Base-by-base conservation (phyloP, 2,797 vertebrate species). In the Eurystomus glaucurus region DNA sequence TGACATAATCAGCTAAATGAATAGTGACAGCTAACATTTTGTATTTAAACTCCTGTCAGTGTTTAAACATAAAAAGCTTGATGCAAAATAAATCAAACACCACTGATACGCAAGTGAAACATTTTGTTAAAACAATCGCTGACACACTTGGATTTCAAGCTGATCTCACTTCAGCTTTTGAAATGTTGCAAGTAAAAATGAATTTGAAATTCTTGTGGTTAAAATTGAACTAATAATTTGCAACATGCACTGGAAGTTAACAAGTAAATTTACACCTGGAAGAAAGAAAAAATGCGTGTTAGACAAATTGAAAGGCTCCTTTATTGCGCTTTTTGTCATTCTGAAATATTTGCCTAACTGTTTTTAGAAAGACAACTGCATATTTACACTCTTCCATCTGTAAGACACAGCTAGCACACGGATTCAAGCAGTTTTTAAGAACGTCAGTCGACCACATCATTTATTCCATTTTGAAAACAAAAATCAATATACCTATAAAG, bases 401-500 rank as follows among this genome's bases (percentile, higher is more conserved):
- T 94, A 95, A 96, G 68, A 96, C 91, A 87, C 90, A 93, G 97
- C 96, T 72, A 76, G 95, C 96, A 72, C 94, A 83, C 1, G 6
- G 97, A 97, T 97, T 96, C 97, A 81, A 96, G 97, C 98, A 98
- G 97, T 98, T 98, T 98, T 98, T 98, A 98, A 98, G 98, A 98
- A 97, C 95, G 71, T 97, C 96, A 98, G 98, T 98, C 98, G 97
- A 98, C 98, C 98, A 99, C 98, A 98, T 98, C 98, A 98, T 98
- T 99, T 99, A 99, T 99, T 99, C 99, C 98, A 98, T 98, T 98
- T 98, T 98, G 98, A 98, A 99, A 99, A 99, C 98, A 99, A 98
- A 99, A 99, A 99, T 99, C 99, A 99, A 99, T 99, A 99, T 98
- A 98, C 98, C 98, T 99, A 98, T 99, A 98, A 99, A 99, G 98